These are phyloP conservation scores for Hermodice carunculata DNA, from an alignment of 2,888 invertebrate species.

Conservation along the genomic window DNA sequence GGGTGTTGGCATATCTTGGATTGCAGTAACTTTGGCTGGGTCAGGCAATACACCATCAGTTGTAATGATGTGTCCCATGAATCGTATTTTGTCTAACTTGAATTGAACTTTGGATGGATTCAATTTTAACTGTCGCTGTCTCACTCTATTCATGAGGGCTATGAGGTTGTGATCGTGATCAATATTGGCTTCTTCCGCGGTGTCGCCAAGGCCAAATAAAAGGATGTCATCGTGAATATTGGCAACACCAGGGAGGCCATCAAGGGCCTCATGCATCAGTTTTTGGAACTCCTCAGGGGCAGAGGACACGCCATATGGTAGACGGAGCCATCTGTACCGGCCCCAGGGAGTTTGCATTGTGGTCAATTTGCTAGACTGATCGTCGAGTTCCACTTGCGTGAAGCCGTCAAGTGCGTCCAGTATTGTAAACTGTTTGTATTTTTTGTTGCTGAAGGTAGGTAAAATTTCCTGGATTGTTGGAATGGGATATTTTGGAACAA, in stretches of 20 bases:
- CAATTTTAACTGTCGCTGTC: neutral
- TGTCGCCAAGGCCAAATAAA: slow-evolving; percentile 17
- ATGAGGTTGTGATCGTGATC: slow-evolving; percentile 5
- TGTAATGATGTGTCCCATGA: slow-evolving; percentile 1
- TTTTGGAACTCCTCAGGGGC: slow-evolving; percentile 24
- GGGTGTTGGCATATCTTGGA: slow-evolving; percentile 17
- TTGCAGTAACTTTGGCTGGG: slow-evolving; percentile 12
- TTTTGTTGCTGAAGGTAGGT: neutral
- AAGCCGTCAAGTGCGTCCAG: slow-evolving; percentile 12
- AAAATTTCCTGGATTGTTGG: slow-evolving; percentile 8
- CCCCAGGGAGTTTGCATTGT: slow-evolving; percentile 19
- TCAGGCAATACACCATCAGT: slow-evolving; percentile 10
- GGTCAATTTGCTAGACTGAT: neutral
- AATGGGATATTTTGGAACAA: slow-evolving; percentile 7
- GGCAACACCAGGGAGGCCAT: slow-evolving; percentile 3
- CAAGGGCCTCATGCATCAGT: slow-evolving; percentile 6
- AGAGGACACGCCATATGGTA: slow-evolving; percentile 14
- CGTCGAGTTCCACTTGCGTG: slow-evolving; percentile 6
- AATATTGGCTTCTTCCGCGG: slow-evolving; percentile 11
- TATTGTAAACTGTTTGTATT: slow-evolving; percentile 1
- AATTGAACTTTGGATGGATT: neutral
- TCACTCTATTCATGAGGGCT: slow-evolving; percentile 11
- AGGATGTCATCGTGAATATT: slow-evolving; percentile 17
- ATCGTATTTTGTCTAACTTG: slow-evolving; percentile 6
- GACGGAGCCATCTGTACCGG: slow-evolving; percentile 10